These are phyloP conservation scores for Catamblyrhynchus diadema DNA, from an alignment of 2,797 vertebrate genomes.

Conservation along the genomic window DNA sequence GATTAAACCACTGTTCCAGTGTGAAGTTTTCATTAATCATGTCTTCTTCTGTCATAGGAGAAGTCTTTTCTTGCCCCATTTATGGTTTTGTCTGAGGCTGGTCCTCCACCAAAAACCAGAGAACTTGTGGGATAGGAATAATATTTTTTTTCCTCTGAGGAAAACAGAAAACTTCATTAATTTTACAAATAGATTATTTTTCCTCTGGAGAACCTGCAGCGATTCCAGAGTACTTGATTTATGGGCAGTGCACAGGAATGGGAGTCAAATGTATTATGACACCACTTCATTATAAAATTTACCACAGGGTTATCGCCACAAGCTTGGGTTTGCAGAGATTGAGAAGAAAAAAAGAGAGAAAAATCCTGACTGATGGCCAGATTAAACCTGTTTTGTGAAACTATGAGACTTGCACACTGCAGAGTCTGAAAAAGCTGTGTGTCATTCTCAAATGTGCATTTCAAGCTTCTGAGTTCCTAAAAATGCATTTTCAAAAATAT, in stretches of 20 bases:
- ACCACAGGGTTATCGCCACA: not conserved
- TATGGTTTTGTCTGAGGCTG: not conserved
- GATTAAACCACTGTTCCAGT: not conserved
- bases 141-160: not conserved
- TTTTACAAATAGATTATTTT: not conserved
- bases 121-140: not conserved
- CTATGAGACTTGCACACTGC: too few species aligned
- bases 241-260: not conserved
- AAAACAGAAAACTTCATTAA: not conserved
- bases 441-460: not conserved
- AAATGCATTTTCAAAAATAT: not conserved
- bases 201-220: not conserved
- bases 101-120: not conserved
- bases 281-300: not conserved
- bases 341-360: not conserved
- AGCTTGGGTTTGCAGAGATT: fast-evolving
- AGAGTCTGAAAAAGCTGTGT: not conserved
- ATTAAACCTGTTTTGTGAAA: not conserved
- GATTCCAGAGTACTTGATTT: not conserved
- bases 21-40: not conserved
- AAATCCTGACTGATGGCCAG: not conserved
- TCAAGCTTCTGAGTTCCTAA: not conserved
- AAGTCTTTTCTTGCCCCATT: not conserved
- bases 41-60: not conserved
- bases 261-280: not conserved